Evolutionary conservation across 2,797 vertebrate genomes (phyloP).

Genomic region (Trachops cirrhosus): DNA sequence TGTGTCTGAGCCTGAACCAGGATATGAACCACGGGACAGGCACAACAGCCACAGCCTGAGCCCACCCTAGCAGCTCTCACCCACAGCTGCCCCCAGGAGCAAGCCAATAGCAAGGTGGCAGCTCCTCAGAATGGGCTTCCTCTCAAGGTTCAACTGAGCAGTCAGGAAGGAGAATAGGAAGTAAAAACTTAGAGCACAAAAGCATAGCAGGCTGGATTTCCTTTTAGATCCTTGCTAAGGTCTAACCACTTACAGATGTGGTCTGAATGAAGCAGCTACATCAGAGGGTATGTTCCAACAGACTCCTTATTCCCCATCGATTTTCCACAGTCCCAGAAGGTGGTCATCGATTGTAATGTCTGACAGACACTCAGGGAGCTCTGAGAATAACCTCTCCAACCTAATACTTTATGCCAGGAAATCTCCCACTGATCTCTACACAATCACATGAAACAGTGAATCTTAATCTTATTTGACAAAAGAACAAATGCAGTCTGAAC

Average conservation of each 20-base stretch:
- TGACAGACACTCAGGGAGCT: not conserved
- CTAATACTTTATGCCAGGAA: not conserved
- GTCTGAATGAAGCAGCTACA: not conserved
- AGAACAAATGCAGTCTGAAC: not conserved
- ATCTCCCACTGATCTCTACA: not conserved
- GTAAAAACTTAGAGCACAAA: not conserved
- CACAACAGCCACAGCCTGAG: not conserved
- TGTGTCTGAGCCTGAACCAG: not conserved
- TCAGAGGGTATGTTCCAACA: not conserved
- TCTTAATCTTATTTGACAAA: not conserved
- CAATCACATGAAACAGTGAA: not conserved
- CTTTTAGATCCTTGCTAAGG: not conserved
- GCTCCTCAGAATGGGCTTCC: not conserved
- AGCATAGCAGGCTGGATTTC: not conserved
- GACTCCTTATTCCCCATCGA: not conserved
- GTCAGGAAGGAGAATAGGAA: not conserved
- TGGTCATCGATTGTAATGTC: not conserved
- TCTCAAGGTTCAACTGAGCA: not conserved
- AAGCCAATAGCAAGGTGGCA: not conserved
- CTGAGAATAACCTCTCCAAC: not conserved
- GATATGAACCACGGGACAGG: not conserved
- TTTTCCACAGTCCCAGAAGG: not conserved
- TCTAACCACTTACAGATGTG: not conserved
- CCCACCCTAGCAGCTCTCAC: not conserved
- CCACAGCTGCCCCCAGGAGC: not conserved